These are phyloP conservation scores for Sarcophaga caerulescens DNA, from an alignment of 2,888 invertebrate species.

Conservation along the genomic window DNA sequence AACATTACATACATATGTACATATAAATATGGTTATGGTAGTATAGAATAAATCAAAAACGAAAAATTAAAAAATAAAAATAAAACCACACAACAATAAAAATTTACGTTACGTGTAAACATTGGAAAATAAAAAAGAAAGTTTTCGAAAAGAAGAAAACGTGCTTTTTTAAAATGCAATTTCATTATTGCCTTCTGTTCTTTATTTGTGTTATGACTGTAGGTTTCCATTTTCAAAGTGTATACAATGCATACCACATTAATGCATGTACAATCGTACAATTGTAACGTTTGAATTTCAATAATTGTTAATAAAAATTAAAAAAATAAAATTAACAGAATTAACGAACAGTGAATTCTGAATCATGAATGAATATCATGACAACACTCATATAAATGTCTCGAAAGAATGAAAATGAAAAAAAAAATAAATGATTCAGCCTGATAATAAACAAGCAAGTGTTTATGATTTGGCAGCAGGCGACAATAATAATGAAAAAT, in stretches of 20 bases:
- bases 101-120: conserved; percentile 22
- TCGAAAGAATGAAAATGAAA: background rate
- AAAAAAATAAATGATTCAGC: background rate
- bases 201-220: background rate
- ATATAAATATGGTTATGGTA: background rate
- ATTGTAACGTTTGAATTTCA: conserved; percentile 56
- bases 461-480: background rate
- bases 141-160: conserved; percentile 58
- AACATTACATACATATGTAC: background rate
- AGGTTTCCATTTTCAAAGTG: background rate
- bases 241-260: background rate
- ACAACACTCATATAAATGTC: conserved; percentile 8
- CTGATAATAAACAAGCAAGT: background rate
- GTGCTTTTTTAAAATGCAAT: conserved; percentile 56
- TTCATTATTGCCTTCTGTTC: background rate
- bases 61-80: background rate
- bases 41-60: conserved; percentile 7
- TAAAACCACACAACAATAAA: conserved; percentile 2
- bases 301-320: conserved; percentile 27
- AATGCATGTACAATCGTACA: background rate
- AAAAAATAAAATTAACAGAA: conserved; percentile 10
- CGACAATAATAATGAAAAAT: background rate
- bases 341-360: conserved; percentile 43
- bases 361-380: conserved; percentile 62
- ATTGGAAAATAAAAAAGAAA: conserved; percentile 53